A percentile compares a stretch with the other conserved stretches of the same genome.
These are phyloP conservation scores for Hypsopygia costalis DNA, from an alignment of 2,888 invertebrate genomes.

Conservation along the genomic window DNA sequence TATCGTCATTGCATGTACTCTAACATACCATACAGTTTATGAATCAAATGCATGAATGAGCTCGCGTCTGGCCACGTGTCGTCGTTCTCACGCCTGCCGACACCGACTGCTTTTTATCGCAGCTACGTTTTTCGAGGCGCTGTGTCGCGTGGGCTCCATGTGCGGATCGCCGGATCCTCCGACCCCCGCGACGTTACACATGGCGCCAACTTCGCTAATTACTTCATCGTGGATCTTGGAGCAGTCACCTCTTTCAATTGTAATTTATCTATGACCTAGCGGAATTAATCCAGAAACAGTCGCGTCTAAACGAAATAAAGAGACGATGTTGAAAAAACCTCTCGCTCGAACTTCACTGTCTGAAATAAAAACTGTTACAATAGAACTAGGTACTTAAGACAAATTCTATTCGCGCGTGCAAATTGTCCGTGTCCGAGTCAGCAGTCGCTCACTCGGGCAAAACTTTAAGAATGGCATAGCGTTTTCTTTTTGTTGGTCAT, in stretches of 20 bases:
- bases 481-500: constrained; percentile 67
- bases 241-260: constrained; percentile 28
- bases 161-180: constrained; percentile 39
- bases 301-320: constrained; percentile 7
- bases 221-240: constrained; percentile 60
- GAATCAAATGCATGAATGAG: constrained; percentile 79
- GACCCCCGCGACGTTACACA: constrained; percentile 67
- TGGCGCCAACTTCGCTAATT: constrained; percentile 73
- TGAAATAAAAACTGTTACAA: constrained; percentile 55
- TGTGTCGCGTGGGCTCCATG: constrained; percentile 71
- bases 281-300: constrained; percentile 11
- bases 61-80: constrained; percentile 67
- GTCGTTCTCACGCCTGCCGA: constrained; percentile 67
- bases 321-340: constrained; percentile 28
- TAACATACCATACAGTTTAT: constrained; percentile 54
- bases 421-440: constrained; percentile 55
- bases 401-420: constrained; percentile 61
- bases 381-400: constrained; percentile 39
- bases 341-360: constrained; percentile 19
- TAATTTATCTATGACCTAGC: constrained; percentile 9
- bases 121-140: constrained; percentile 52
- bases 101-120: constrained; percentile 64
- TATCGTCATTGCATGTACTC: too few relatives aligned
- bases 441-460: constrained; percentile 50
- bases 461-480: constrained; percentile 57